Conservation (phyloP, 2,113 vertebrate genomes). For the Thunnus maccoyii region DNA sequence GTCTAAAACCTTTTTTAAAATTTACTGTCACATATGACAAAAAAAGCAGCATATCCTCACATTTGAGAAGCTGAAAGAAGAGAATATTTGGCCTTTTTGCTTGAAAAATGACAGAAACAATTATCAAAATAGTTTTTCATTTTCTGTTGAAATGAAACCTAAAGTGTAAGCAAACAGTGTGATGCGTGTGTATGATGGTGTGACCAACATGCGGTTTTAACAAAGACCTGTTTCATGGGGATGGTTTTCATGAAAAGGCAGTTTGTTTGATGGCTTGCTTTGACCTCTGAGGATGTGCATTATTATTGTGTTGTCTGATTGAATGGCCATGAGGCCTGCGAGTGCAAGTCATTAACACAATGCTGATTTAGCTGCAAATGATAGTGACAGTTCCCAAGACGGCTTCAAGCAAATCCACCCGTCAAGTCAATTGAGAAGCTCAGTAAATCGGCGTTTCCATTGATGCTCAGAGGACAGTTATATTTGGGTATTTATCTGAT, state of each 20-base stretch:
- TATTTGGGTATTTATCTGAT: constrained; percentile 57
- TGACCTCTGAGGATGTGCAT: constrained; percentile 52
- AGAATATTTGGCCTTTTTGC: too few species aligned
- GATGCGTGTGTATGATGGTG: not conserved
- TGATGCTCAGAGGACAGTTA: constrained; percentile 64
- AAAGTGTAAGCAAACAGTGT: not conserved
- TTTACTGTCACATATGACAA: too few species aligned
- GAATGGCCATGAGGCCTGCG: constrained; percentile 33
- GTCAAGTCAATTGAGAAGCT: constrained; percentile 69
- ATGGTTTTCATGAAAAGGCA: constrained; percentile 28
- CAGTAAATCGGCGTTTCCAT: constrained; percentile 61
- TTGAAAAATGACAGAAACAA: too few species aligned
- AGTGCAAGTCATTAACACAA: constrained; percentile 59
- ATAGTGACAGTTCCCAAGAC: constrained; percentile 67
- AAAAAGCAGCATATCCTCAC: too few species aligned
- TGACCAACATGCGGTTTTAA: constrained; percentile 12
- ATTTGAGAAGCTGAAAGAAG: too few species aligned
- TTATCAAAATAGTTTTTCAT: too few species aligned
- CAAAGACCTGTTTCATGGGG: constrained; percentile 20
- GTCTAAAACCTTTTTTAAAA: too few species aligned
- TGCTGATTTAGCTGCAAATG: constrained; percentile 71
- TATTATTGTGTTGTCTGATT: constrained; percentile 33
- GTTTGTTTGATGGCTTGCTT: constrained; percentile 24
- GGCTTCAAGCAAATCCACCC: constrained; percentile 71
- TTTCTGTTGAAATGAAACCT: not conserved